Base-by-base conservation (phyloP, 1,140 invertebrate species). In the Aphelinus certus region DNA sequence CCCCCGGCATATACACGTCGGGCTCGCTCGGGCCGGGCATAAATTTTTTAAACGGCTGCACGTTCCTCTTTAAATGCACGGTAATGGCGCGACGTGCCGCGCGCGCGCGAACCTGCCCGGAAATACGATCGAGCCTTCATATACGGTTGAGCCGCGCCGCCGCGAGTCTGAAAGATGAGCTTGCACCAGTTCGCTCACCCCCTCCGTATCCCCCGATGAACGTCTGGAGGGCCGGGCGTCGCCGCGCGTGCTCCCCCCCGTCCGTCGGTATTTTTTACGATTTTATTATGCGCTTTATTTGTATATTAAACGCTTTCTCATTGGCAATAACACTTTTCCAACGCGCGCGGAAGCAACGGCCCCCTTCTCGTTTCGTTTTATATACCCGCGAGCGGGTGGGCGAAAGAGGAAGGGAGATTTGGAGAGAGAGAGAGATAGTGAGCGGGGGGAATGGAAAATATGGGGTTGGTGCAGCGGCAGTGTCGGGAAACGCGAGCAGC, bases 11-110 rank as follows among this genome's bases (percentile, higher is more conserved):
- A 26, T 9, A 53, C 51, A 53, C 51, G 51, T 26, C 51, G 51
- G 51, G 51, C 51, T 6, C 51, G 51, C 4, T 53, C 51, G 51
- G 26, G 51, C 51, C 55, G 47, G 48, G 55, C 73, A 75, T 75
- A 75, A 58, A 75, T 75, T 75, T 75, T 75, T 75, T 64, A 51
- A 75, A 71, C 73, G 62, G 62, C 67, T 45, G 46, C 73, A 66
- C 73, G 73, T 69, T 53, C 55, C 61, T 70, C 53, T 75, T 75
- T 75, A 75, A 76, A 71, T 66, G 68, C 63, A 76, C 62, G 68
- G 68, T 76, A 71, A 76, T 66, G 74, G 56, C 7, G 56, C 47
- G 63, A 76, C 74, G 74, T 71, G 68, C 62, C 48, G 53, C 53
- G 60, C 49, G 45, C 48, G 53, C 53, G 60, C 49, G 45, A 63